Evolutionary conservation across 2,797 vertebrate species (phyloP).

Genomic region (Phataginus tetradactyla): DNA sequence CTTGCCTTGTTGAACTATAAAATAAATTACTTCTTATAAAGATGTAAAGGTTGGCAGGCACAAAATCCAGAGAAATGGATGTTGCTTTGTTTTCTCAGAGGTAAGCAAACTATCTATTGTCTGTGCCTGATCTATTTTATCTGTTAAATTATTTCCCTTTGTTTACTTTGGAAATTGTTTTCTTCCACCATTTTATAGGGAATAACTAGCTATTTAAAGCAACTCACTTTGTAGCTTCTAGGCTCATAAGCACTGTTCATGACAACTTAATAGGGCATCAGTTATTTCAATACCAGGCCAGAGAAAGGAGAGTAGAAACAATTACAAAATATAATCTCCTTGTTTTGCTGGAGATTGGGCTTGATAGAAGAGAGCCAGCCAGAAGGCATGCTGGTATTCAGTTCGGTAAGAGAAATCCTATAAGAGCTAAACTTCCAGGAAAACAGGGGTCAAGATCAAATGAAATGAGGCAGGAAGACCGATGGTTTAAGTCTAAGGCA

Average conservation of each 20-base stretch:
- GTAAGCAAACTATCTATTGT: neutral
- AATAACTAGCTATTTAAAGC: constrained; percentile 5
- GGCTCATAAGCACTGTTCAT: neutral
- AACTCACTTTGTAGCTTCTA: neutral
- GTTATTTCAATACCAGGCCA: constrained; percentile 41
- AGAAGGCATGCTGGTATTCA: neutral
- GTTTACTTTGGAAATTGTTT: constrained; percentile 49
- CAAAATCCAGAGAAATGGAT: neutral
- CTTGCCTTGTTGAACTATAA: constrained; percentile 43
- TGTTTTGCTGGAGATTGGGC: neutral
- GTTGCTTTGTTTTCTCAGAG: constrained; percentile 32
- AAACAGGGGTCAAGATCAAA: neutral
- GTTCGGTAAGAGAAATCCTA: neutral
- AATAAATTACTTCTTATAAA: constrained; percentile 52
- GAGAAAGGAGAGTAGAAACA: neutral
- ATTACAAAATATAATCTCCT: constrained; percentile 33
- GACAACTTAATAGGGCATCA: constrained; percentile 11
- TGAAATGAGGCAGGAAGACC: neutral
- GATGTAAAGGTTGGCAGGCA: constrained; percentile 32
- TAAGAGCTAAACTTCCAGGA: neutral
- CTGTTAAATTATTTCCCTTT: constrained; percentile 13
- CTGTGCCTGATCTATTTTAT: constrained; percentile 31
- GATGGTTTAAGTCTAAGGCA: neutral
- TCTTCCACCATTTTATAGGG: neutral
- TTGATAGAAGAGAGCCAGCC: neutral